phyloP scores from a whole-genome alignment of 2,797 vertebrate species.

The Pantherophis alleghaniensis region DNA sequence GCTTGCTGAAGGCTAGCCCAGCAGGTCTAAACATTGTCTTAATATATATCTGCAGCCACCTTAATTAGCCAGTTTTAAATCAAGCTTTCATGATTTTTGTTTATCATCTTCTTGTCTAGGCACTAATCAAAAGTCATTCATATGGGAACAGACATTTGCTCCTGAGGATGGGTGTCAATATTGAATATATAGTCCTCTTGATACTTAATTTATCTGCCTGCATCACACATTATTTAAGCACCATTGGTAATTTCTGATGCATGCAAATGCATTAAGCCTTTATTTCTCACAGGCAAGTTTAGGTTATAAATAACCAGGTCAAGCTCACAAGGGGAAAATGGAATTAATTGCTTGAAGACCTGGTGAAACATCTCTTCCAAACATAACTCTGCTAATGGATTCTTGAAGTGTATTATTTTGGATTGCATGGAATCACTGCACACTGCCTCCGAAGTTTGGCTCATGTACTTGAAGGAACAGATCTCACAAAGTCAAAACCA shows the following conservation, averaged over 20 bases:
- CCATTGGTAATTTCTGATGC: background rate
- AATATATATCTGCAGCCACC: background rate
- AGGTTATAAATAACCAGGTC: slow-evolving; percentile 18
- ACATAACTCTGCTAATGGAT: background rate
- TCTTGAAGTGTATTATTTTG: background rate
- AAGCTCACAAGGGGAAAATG: slow-evolving; percentile 10
- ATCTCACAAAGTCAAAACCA: background rate
- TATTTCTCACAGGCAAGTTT: slow-evolving; percentile 3
- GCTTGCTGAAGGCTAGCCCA: slow-evolving; percentile 34
- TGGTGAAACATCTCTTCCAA: slow-evolving; percentile 4
- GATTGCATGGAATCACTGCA: background rate
- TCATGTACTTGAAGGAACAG: background rate
- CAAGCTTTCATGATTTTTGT: slow-evolving; percentile 20
- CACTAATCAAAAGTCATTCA: slow-evolving; percentile 21
- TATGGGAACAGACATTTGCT: background rate
- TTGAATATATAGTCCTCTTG: slow-evolving; percentile 3
- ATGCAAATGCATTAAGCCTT: background rate
- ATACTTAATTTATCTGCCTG: slow-evolving; percentile 12
- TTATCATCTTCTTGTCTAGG: background rate
- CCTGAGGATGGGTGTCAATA: slow-evolving; percentile 2
- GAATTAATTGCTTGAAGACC: slow-evolving; percentile 9
- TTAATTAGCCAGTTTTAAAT: slow-evolving; percentile 12
- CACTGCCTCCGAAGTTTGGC: background rate
- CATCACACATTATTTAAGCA: background rate
- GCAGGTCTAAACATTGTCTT: slow-evolving; percentile 22